Conservation (phyloP, 2,888 invertebrate genomes). For the Sepioteuthis lessoniana region DNA sequence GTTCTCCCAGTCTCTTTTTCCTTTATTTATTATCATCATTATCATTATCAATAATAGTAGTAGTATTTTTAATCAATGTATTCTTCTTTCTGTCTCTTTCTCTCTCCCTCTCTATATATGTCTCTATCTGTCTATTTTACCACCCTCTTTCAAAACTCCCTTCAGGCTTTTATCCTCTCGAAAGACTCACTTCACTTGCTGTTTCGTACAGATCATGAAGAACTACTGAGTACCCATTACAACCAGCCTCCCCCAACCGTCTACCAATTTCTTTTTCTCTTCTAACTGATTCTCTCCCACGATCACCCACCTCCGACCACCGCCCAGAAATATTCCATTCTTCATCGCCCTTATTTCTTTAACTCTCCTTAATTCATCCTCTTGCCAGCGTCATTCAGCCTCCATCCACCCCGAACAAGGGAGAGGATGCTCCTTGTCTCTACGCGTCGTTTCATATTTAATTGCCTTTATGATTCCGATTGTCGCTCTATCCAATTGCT, state of each 20-base stretch:
- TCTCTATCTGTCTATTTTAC: background rate
- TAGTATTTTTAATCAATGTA: no score
- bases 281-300: no score
- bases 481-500: slow-evolving; percentile 25
- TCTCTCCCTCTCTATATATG: background rate
- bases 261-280: no score
- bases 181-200: background rate
- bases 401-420: background rate
- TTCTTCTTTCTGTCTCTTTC: no score
- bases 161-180: background rate
- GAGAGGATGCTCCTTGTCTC: slow-evolving; percentile 34
- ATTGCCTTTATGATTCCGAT: background rate
- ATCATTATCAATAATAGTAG: no score
- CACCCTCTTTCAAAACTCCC: background rate
- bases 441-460: slow-evolving; percentile 46
- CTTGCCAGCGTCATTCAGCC: background rate
- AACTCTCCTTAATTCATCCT: background rate
- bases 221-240: background rate
- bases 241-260: background rate
- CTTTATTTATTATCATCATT: no score
- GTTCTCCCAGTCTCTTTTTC: no score
- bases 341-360: background rate
- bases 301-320: background rate
- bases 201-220: background rate
- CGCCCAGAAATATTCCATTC: background rate